These are phyloP conservation scores for Cyprinodon brontotheroides DNA, from an alignment of 2,113 vertebrate species.

Conservation along the genomic window DNA sequence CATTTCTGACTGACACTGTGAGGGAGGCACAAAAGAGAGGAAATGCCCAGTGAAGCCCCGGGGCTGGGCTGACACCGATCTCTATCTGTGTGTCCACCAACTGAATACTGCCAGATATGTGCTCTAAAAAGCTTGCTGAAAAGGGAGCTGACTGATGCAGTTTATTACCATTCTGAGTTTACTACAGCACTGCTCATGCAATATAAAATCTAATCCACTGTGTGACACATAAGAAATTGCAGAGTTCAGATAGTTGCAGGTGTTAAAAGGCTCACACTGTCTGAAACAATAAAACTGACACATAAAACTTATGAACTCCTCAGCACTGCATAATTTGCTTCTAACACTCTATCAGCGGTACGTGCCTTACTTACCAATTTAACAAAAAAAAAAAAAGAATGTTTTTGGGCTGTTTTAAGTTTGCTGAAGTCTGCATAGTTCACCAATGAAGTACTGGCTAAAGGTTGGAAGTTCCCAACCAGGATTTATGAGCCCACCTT, in stretches of 20 bases:
- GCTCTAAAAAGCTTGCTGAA: conserved; percentile 28
- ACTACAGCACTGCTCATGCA: conserved; percentile 12
- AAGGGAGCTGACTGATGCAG: conserved; percentile 18
- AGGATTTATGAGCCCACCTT: neutral
- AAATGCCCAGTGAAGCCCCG: conserved; percentile 62
- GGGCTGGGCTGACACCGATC: conserved; percentile 65
- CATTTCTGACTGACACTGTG: conserved; percentile 60
- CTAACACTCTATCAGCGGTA: neutral
- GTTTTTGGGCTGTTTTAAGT: neutral
- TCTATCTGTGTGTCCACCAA: conserved; percentile 29
- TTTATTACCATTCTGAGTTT: conserved; percentile 7
- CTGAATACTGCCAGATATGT: conserved; percentile 43
- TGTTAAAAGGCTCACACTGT: conserved; percentile 8
- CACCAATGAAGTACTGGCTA: neutral
- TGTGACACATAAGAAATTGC: conserved; percentile 33
- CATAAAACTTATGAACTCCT: conserved; percentile 3
- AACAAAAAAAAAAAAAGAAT: neutral
- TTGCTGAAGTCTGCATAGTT: neutral
- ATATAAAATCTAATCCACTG: conserved; percentile 8
- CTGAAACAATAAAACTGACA: conserved; percentile 7
- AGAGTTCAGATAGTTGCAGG: conserved; percentile 22
- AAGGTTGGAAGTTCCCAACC: neutral
- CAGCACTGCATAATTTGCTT: conserved; percentile 4
- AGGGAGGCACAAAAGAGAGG: conserved; percentile 65
- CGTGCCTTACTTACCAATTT: neutral